These are phyloP conservation scores for Cladopsammia gracilis DNA, from an alignment of 64 coral and sea anemone species.

Conservation along the genomic window DNA sequence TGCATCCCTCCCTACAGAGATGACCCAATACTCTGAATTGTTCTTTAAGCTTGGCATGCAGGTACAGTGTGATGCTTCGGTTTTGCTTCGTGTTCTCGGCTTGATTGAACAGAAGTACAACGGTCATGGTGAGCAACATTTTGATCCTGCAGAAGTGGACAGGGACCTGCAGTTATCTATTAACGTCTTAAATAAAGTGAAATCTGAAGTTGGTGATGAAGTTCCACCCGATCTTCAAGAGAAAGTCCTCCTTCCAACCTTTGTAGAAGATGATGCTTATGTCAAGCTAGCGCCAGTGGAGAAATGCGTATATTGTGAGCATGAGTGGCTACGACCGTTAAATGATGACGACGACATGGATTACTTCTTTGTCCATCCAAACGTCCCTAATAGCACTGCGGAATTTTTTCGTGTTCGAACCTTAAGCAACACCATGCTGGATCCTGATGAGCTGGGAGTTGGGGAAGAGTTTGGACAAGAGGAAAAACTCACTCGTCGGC, in stretches of 20 bases:
- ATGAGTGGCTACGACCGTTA: conserved; percentile 68
- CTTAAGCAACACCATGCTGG: conserved; percentile 76
- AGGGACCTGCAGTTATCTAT: conserved; percentile 74
- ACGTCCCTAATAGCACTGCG: conserved; percentile 64
- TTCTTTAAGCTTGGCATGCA: conserved; percentile 65
- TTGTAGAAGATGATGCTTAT: conserved; percentile 47
- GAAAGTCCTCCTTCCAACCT: conserved; percentile 72
- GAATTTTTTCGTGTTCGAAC: conserved; percentile 72
- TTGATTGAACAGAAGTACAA: conserved; percentile 79
- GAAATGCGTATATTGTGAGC: conserved; percentile 84
- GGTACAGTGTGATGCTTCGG: background rate
- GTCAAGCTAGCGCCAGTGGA: conserved; percentile 63
- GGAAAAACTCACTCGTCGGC: conserved; percentile 75
- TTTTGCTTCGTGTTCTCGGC: conserved; percentile 68
- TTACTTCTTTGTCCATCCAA: conserved; percentile 72
- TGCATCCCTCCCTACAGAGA: conserved; percentile 54
- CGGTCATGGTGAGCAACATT: too few species aligned
- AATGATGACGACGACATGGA: conserved; percentile 35
- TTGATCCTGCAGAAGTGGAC: conserved; percentile 61
- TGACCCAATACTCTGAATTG: background rate
- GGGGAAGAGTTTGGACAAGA: conserved; percentile 87
- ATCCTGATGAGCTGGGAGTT: conserved; percentile 69
- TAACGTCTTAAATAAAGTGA: conserved; percentile 77
- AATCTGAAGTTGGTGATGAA: background rate
- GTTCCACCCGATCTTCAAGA: conserved; percentile 19